These are phyloP conservation scores for Chaetogeoica ovagalla DNA, from an alignment of 2,888 invertebrate species.

Conservation along the genomic window DNA sequence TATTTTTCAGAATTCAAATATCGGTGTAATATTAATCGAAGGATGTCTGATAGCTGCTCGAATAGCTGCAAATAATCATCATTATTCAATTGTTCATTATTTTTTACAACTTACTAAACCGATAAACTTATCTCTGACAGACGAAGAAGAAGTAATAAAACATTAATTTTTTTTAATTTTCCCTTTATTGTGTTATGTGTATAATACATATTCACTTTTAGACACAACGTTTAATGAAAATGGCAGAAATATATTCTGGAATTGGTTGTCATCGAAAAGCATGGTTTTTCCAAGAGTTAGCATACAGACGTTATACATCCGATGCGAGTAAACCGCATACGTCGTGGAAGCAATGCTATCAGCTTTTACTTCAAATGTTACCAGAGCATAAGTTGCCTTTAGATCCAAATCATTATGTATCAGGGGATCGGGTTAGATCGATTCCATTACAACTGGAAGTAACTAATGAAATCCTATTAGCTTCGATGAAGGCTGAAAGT, in stretches of 20 bases:
- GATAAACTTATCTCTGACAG: conserved; percentile 84
- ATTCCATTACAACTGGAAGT: conserved; percentile 85
- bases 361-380: conserved; percentile 86
- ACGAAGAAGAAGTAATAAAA: conserved; percentile 78
- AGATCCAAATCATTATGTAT: conserved; percentile 80
- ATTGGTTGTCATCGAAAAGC: conserved; percentile 92
- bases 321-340: conserved; percentile 77
- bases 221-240: conserved; percentile 85
- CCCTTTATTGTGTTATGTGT: not conserved
- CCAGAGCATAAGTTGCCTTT: conserved; percentile 87
- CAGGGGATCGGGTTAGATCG: conserved; percentile 69
- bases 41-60: conserved; percentile 93
- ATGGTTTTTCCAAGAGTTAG: conserved; percentile 90
- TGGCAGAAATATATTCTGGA: conserved; percentile 87
- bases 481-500: conserved; percentile 88
- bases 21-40: conserved; percentile 91
- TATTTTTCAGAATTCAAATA: conserved; percentile 72
- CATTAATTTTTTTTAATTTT: not conserved
- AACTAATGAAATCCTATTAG: conserved; percentile 88
- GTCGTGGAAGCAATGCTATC: conserved; percentile 91
- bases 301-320: conserved; percentile 90
- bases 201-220: conserved; percentile 58
- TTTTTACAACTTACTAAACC: conserved; percentile 93
- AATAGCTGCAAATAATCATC: conserved; percentile 83
- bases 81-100: conserved; percentile 78